phyloP scores from a whole-genome alignment of 2,113 vertebrate genomes.

The Ranitomeya imitator region DNA sequence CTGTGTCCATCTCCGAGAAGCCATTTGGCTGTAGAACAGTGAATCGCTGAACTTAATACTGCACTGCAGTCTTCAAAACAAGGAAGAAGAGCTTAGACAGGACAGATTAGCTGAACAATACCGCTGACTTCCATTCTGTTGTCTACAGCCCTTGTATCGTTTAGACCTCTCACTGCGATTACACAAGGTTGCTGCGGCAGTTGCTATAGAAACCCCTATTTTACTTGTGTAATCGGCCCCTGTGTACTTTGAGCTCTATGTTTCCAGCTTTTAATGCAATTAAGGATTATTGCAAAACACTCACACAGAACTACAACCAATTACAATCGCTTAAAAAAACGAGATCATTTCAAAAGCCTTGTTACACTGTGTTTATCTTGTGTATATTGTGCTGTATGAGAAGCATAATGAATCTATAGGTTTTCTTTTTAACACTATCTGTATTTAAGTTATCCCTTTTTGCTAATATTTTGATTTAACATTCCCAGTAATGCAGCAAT shows the following conservation, averaged over 20 bases:
- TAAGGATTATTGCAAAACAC: conserved; percentile 37
- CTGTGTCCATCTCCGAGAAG: too few relatives aligned
- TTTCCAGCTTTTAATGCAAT: conserved; percentile 46
- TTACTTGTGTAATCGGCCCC: conserved; percentile 34
- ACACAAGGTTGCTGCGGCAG: conserved; percentile 49
- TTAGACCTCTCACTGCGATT: conserved; percentile 39
- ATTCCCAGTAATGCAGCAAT: too few relatives aligned
- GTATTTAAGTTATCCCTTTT: not conserved
- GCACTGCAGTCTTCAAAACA: conserved; percentile 8
- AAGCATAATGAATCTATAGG: not conserved
- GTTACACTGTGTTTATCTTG: not conserved
- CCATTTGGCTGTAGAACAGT: too few relatives aligned
- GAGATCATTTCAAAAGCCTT: not conserved
- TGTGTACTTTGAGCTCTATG: conserved; percentile 22
- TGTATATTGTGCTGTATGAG: not conserved
- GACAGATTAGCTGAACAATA: conserved; percentile 28
- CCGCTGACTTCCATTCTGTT: conserved; percentile 6
- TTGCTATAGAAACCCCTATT: conserved; percentile 40
- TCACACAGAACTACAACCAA: not conserved
- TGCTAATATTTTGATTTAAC: too few relatives aligned
- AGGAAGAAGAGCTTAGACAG: not conserved
- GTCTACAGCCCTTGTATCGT: conserved; percentile 39
- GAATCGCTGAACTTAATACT: not conserved
- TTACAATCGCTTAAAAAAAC: not conserved
- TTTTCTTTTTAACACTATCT: not conserved